phyloP scores from a whole-genome alignment of 2,888 invertebrate species.

The Orgyia antiqua region DNA sequence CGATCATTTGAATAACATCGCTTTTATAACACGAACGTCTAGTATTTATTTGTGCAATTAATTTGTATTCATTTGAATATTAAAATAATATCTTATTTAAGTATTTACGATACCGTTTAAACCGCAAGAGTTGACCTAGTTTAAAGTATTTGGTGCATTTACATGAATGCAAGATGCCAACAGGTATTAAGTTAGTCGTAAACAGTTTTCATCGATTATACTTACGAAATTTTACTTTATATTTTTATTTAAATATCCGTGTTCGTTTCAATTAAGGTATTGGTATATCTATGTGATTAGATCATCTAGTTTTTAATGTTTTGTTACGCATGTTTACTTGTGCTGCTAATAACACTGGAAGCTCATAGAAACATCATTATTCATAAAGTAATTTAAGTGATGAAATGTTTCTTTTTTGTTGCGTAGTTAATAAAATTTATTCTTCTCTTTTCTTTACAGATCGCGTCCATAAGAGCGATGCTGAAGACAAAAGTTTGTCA shows the following conservation, averaged over 20 bases:
- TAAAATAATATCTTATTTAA: constrained; percentile 11
- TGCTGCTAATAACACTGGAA: too few species aligned
- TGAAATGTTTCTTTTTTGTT: too few species aligned
- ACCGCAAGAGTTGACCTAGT: constrained; percentile 20
- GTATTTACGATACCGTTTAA: constrained; percentile 16
- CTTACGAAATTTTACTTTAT: too few species aligned
- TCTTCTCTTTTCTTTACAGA: constrained; percentile 54
- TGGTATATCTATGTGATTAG: too few species aligned
- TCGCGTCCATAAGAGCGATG: constrained; percentile 65
- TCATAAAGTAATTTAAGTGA: too few species aligned
- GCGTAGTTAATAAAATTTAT: constrained; percentile 1
- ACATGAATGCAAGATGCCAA: constrained; percentile 15
- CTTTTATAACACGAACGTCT: constrained; percentile 8
- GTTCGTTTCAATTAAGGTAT: too few species aligned
- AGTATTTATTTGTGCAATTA: constrained; percentile 12
- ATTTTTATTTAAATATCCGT: too few species aligned
- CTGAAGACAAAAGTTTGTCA: constrained; percentile 69
- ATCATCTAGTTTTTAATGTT: too few species aligned
- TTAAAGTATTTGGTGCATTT: constrained; percentile 17
- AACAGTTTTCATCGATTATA: too few species aligned
- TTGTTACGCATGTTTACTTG: too few species aligned
- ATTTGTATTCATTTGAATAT: constrained; percentile 13
- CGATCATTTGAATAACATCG: constrained; percentile 17
- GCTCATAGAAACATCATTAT: too few species aligned
- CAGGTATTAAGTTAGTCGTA: too few species aligned